Evolutionary conservation across 1,140 invertebrate species (phyloP).

Genomic region (Drosophila nigromelanica): DNA sequence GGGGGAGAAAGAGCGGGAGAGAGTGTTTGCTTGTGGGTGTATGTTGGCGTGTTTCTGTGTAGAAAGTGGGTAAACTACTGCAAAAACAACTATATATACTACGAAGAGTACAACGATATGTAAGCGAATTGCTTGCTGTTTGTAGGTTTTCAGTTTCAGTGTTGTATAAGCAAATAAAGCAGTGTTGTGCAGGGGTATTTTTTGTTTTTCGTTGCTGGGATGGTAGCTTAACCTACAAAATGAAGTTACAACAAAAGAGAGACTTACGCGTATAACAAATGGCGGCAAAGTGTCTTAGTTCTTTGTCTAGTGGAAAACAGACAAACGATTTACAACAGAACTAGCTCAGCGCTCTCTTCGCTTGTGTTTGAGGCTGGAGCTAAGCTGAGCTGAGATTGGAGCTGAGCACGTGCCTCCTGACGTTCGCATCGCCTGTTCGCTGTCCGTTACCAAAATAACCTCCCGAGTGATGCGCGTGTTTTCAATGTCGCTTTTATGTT

Average conservation of each 20-base stretch:
- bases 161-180: conserved; percentile 59
- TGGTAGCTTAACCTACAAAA: conserved; percentile 63
- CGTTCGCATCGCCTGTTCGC: conserved; percentile 49
- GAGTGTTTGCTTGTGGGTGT: conserved; percentile 16
- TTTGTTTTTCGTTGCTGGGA: conserved; percentile 11
- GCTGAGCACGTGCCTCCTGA: conserved; percentile 43
- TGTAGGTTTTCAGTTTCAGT: conserved; percentile 24
- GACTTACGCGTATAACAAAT: conserved; percentile 79
- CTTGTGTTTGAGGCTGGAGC: conserved; percentile 20
- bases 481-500: conserved; percentile 40
- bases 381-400: conserved; percentile 44
- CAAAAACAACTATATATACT: conserved; percentile 18
- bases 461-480: conserved; percentile 44
- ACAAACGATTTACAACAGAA: conserved; percentile 69
- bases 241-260: conserved; percentile 70
- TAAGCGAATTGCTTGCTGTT: conserved; percentile 37
- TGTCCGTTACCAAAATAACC: conserved; percentile 75
- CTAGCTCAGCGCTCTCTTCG: conserved; percentile 31
- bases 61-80: conserved; percentile 49
- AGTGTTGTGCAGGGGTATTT: conserved; percentile 37
- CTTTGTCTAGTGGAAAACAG: conserved; percentile 67
- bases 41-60: conserved; percentile 17
- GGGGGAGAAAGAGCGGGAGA: background rate
- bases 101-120: conserved; percentile 42
- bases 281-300: conserved; percentile 75